phyloP scores from a whole-genome alignment of 2,797 vertebrate genomes.

The Anabacerthia variegaticeps region DNA sequence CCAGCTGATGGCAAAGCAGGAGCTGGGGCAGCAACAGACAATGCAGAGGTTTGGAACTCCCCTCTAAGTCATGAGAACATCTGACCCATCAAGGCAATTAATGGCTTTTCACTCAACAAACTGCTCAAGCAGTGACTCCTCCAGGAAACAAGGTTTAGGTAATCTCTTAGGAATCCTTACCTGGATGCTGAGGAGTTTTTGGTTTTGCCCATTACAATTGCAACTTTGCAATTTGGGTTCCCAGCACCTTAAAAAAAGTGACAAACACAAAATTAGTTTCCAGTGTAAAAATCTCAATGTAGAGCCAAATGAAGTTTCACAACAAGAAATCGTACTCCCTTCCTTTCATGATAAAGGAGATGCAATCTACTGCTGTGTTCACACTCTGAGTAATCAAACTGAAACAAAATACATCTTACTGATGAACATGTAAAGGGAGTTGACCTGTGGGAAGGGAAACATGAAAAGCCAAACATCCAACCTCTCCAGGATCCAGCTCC shows the following conservation, averaged over 20 bases:
- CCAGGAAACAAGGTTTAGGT: background rate
- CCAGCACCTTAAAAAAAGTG: conserved; percentile 84
- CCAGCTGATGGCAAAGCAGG: background rate
- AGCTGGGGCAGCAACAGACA: background rate
- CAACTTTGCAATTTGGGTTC: conserved; percentile 83
- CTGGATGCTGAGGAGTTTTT: conserved; percentile 63
- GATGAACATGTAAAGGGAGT: background rate
- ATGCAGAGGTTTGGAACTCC: background rate
- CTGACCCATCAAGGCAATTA: background rate
- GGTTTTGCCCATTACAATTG: conserved; percentile 90
- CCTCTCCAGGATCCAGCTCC: background rate
- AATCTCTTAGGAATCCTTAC: conserved; percentile 53
- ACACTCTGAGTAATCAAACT: background rate
- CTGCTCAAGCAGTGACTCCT: background rate
- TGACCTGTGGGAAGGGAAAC: background rate
- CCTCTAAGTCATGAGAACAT: background rate
- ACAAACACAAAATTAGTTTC: background rate
- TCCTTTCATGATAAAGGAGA: background rate
- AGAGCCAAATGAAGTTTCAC: background rate
- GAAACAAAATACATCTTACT: background rate
- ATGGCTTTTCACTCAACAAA: background rate
- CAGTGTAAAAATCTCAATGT: background rate
- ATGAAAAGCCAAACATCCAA: background rate
- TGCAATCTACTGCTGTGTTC: background rate
- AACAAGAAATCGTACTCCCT: background rate